Evolutionary conservation across 2,888 invertebrate genomes (phyloP).

Genomic region (Cerceris ruficornis): DNA sequence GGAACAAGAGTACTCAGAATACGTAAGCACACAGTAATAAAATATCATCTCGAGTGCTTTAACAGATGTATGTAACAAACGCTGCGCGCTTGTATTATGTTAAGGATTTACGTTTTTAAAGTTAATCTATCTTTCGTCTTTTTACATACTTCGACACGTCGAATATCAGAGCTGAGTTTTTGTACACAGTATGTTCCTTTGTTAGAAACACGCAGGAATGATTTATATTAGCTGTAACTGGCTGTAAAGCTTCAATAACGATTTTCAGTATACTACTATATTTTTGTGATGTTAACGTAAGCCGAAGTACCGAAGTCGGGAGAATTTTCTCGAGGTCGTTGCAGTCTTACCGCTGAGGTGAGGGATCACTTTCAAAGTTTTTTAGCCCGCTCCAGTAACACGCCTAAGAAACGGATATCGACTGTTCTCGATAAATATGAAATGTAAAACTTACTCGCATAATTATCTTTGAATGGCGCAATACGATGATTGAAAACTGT

Average conservation of each 20-base stretch:
- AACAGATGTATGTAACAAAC: conserved; percentile 42
- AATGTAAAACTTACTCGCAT: conserved; percentile 68
- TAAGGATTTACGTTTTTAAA: conserved; percentile 26
- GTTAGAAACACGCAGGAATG: conserved; percentile 53
- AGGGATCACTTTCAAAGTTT: conserved; percentile 77
- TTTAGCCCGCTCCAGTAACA: conserved; percentile 71
- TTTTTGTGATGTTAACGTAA: conserved; percentile 81
- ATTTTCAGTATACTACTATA: conserved; percentile 79
- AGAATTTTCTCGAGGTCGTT: conserved; percentile 79
- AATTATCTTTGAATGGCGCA: conserved; percentile 74
- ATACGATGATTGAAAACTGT: conserved; percentile 72
- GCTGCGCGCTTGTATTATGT: conserved; percentile 59
- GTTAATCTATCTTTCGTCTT: conserved; percentile 34
- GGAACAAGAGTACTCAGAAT: conserved; percentile 15
- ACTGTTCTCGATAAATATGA: conserved; percentile 70
- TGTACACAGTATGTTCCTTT: conserved; percentile 60
- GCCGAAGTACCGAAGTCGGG: conserved; percentile 76
- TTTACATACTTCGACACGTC: conserved; percentile 30
- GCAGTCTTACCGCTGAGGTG: conserved; percentile 75
- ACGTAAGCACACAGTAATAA: conserved; percentile 19
- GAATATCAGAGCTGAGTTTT: conserved; percentile 41
- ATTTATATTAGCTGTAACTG: conserved; percentile 62
- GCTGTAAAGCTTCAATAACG: conserved; percentile 50
- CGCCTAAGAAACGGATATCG: conserved; percentile 60
- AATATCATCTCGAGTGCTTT: conserved; percentile 39